phyloP scores from a whole-genome alignment of 2,797 vertebrate species.

The Babyrousa celebensis region DNA sequence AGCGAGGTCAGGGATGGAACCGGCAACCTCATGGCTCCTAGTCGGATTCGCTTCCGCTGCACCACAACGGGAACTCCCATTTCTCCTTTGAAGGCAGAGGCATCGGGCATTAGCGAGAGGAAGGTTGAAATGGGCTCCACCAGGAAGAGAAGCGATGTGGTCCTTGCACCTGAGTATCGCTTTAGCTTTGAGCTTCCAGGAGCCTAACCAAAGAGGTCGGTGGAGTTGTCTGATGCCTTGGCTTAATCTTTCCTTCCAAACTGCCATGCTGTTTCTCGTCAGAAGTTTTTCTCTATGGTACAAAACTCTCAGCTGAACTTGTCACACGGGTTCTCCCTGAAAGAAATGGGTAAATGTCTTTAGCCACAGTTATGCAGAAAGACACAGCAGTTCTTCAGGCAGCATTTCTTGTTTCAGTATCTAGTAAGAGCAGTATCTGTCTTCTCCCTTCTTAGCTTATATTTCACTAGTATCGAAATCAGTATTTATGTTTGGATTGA shows the following conservation, averaged over 20 bases:
- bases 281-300: neutral
- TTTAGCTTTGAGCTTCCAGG: constrained; percentile 22
- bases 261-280: neutral
- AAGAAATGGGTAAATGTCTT: constrained; percentile 3
- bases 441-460: neutral
- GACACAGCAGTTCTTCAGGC: neutral
- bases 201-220: neutral
- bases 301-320: constrained; percentile 19
- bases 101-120: neutral
- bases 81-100: neutral
- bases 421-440: neutral
- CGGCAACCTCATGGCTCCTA: too few relatives aligned
- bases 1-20: too few relatives aligned
- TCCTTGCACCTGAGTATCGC: neutral
- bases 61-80: neutral
- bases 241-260: constrained; percentile 16
- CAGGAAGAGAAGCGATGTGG: neutral
- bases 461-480: neutral
- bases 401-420: neutral
- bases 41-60: too few relatives aligned
- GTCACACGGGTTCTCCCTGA: neutral
- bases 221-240: neutral
- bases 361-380: neutral
- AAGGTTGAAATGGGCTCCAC: neutral
- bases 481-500: neutral